Evolutionary conservation across 2,888 invertebrate genomes (phyloP).

Genomic region (Laspeyria flexula): DNA sequence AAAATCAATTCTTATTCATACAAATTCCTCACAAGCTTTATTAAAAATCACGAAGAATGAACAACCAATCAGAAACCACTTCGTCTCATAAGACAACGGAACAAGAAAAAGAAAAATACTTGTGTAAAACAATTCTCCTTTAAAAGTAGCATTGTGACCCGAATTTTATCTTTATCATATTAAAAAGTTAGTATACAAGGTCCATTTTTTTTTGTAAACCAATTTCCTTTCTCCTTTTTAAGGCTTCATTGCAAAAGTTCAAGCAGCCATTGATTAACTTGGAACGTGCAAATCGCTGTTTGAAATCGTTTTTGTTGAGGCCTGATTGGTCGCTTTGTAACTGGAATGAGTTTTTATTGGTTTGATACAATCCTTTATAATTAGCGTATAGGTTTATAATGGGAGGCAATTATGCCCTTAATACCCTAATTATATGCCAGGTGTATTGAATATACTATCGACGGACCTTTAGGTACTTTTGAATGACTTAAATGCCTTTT

Average conservation of each 20-base stretch:
- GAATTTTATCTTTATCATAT: constrained; percentile 46
- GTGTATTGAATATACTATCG: no score
- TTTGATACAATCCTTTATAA: constrained; percentile 28
- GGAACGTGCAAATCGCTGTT: constrained; percentile 47
- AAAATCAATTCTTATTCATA: constrained; percentile 3
- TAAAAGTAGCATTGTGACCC: constrained; percentile 16
- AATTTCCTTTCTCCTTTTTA: constrained; percentile 43
- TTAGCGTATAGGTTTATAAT: constrained; percentile 22
- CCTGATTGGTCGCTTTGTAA: constrained; percentile 38
- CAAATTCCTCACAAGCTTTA: constrained; percentile 4
- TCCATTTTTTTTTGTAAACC: constrained; percentile 40
- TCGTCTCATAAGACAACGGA: constrained; percentile 21
- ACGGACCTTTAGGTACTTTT: no score
- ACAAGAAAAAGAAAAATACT: constrained; percentile 22
- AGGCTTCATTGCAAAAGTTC: constrained; percentile 42
- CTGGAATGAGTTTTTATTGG: constrained; percentile 30
- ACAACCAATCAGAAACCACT: constrained; percentile 16
- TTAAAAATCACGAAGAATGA: constrained; percentile 13
- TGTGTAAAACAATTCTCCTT: constrained; percentile 11
- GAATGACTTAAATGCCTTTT: no score
- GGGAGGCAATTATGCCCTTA: not conserved
- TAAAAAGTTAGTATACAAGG: constrained; percentile 42
- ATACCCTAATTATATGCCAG: constrained; percentile 6
- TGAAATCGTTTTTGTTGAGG: constrained; percentile 37
- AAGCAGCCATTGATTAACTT: constrained; percentile 47